Percentiles rank a stretch among this genome's conserved stretches.
Evolutionary conservation across 2,797 vertebrate species (phyloP).

Genomic region (Helostoma temminkii): DNA sequence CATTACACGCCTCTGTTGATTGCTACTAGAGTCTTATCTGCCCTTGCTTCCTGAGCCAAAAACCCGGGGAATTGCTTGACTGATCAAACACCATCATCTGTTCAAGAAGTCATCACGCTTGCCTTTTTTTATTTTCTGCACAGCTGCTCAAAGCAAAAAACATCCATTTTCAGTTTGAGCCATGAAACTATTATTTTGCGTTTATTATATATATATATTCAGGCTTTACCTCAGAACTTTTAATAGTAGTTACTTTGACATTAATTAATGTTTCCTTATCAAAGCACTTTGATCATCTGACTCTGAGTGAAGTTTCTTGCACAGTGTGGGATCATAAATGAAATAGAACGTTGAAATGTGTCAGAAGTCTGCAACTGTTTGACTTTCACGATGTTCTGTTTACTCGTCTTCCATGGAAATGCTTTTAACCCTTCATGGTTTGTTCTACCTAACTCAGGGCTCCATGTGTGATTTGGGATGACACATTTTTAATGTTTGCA

Average conservation of each 20-base stretch:
- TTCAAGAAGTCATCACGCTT: constrained; percentile 2
- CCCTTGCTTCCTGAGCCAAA: constrained; percentile 7
- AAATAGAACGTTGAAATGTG: background rate
- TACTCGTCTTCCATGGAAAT: background rate
- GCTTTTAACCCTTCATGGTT: background rate
- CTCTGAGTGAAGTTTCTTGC: background rate
- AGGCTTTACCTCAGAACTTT: background rate
- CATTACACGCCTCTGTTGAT: background rate
- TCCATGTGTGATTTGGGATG: background rate
- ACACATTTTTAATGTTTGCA: background rate
- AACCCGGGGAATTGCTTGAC: background rate
- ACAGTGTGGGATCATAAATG: background rate
- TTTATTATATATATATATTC: background rate
- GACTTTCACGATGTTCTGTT: background rate
- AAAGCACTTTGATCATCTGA: background rate
- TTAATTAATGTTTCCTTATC: background rate
- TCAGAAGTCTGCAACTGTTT: background rate
- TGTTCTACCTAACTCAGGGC: background rate
- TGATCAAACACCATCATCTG: constrained; percentile 15
- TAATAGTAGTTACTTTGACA: background rate
- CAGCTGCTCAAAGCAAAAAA: constrained; percentile 14
- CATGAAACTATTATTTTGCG: background rate
- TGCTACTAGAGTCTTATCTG: background rate
- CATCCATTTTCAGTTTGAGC: background rate
- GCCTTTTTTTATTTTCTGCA: constrained; percentile 44